Base-by-base conservation (phyloP, 2,888 invertebrate species). In the Chloroclystis v-ata region DNA sequence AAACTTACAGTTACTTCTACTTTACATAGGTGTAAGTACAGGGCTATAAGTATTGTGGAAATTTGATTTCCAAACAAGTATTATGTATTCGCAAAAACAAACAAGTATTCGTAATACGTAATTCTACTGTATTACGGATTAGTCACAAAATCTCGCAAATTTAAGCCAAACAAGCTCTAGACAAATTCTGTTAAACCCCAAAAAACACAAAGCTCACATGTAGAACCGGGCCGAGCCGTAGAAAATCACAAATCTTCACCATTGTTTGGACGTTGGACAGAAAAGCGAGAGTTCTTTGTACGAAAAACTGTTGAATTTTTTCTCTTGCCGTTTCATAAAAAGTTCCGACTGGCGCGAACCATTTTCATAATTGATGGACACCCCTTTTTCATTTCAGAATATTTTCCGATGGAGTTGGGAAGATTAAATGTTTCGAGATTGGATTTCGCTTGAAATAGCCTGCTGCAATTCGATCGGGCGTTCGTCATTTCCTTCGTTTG, bases 321-420 rank as follows among this genome's bases (percentile, higher is more conserved):
- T 6, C 32, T 33, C 14, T 28, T 9, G 11, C 40, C 9, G 2
- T 28, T 39, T 29, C 24, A 25, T 30, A 30, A 30, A 41, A 30
- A 26, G 28, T 28, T 28, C 32, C 32, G 6, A 2, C 11, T 4
- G 13, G 30, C 24, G 24, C 25, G 30, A 25, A 30, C 30, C 30
- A 30, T 41, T 41, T 41, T 41, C 16, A 41, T 13, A 30, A 41
- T 30, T 28, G 28, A 39, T 39, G 39, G 29, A 39, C 29, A 16
- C 28, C 28, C n/a, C 33, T 20, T 33, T 33, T 33, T 33, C 33
- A 39, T 20, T 10, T 24, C 10, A 12, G 14, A 9, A 20, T 24
- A 20, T 28, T 29, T 39, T 29, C 20, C 29, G 26, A 40, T 40
- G 39, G 11, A 20, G 12, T 40, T 16, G 35, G 35, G 16, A 35